These are phyloP conservation scores for Malaclemys terrapin DNA, from an alignment of 2,113 vertebrate species.

Conservation along the genomic window DNA sequence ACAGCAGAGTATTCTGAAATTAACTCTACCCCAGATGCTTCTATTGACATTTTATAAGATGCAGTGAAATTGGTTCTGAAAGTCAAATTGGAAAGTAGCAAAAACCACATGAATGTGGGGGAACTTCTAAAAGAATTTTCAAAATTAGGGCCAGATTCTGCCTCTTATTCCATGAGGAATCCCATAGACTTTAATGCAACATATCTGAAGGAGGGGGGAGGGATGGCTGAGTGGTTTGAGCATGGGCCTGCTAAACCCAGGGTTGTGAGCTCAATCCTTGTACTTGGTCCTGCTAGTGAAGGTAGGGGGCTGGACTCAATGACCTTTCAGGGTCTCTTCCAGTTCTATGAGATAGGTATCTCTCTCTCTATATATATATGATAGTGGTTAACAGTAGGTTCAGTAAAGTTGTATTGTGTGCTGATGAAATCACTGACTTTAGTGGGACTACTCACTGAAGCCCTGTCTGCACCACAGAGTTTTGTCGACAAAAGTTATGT, in stretches of 20 bases:
- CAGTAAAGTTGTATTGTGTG: neutral
- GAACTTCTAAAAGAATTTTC: neutral
- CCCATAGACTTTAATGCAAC: neutral
- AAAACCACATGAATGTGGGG: neutral
- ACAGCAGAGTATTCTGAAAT: neutral
- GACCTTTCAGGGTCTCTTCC: no score
- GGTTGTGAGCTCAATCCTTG: no score
- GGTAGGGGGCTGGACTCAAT: no score
- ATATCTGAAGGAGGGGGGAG: neutral
- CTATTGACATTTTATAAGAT: neutral
- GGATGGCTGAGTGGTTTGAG: no score
- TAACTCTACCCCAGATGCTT: neutral
- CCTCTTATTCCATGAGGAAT: neutral
- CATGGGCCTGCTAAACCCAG: no score
- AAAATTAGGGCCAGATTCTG: neutral
- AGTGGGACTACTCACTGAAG: neutral
- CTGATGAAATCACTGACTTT: neutral
- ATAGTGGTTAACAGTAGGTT: neutral
- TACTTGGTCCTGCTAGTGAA: no score
- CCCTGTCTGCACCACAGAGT: no score
- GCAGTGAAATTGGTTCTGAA: neutral
- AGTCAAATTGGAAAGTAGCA: neutral
- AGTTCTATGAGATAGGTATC: no score
- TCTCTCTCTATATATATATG: no score
- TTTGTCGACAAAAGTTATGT: no score